These are phyloP conservation scores for Zaprionus capensis DNA, from an alignment of 1,140 invertebrate species.

Conservation along the genomic window DNA sequence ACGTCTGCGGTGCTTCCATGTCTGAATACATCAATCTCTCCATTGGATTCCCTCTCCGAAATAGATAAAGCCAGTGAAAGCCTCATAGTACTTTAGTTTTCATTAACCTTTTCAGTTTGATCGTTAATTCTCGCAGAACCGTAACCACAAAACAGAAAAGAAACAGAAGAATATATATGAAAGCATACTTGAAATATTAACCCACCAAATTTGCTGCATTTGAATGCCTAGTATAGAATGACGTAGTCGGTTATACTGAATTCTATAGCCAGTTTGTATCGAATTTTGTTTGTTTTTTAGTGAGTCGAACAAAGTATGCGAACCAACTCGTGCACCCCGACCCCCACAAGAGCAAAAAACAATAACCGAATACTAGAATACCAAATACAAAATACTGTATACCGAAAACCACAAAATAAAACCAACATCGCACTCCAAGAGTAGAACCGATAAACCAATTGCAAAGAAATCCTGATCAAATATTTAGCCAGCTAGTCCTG, in stretches of 20 bases:
- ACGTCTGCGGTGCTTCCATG: constrained; percentile 31
- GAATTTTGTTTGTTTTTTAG: constrained; percentile 84
- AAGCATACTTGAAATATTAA: constrained; percentile 70
- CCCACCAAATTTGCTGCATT: constrained; percentile 77
- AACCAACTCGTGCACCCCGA: constrained; percentile 73
- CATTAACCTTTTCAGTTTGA: constrained; percentile 13
- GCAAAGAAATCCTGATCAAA: constrained; percentile 39
- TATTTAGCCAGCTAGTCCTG: constrained; percentile 53
- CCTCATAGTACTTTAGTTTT: constrained; percentile 4
- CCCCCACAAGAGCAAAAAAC: constrained; percentile 27
- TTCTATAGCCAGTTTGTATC: constrained; percentile 81
- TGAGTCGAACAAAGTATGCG: constrained; percentile 82
- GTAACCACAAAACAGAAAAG: constrained; percentile 34
- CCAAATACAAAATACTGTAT: constrained; percentile 37
- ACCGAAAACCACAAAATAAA: constrained; percentile 49
- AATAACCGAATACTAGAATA: constrained; percentile 46
- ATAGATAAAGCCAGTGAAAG: constrained; percentile 6
- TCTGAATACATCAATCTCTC: constrained; percentile 6
- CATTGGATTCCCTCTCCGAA: constrained; percentile 16
- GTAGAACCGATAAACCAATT: constrained; percentile 31
- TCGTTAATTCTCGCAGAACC: constrained; percentile 13
- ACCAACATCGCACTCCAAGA: constrained; percentile 30
- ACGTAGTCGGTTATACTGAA: constrained; percentile 67
- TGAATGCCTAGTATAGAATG: constrained; percentile 74
- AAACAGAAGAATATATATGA: constrained; percentile 30